phyloP scores from a whole-genome alignment of 2,113 vertebrate species.

The Ardeotis arabs region DNA sequence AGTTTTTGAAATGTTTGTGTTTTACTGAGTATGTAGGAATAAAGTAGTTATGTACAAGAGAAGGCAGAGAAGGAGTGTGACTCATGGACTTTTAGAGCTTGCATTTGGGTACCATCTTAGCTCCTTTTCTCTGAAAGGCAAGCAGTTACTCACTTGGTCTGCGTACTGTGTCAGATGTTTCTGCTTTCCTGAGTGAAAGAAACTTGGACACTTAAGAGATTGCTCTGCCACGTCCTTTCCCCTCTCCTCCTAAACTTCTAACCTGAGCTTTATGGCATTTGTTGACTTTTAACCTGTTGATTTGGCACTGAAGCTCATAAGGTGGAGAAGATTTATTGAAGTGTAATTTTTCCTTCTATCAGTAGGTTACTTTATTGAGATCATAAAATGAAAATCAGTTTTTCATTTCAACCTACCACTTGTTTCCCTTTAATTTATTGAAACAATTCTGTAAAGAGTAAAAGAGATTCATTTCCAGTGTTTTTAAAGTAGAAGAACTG shows the following conservation, averaged over 20 bases:
- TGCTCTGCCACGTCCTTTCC: not conserved
- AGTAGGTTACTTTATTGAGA: conserved; percentile 39
- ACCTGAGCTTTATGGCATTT: not conserved
- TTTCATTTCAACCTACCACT: conserved; percentile 26
- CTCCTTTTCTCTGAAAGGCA: not conserved
- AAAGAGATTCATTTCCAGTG: conserved; percentile 29
- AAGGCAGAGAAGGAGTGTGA: not conserved
- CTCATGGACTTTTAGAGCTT: not conserved
- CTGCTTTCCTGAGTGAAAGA: not conserved
- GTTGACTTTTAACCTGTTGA: conserved; percentile 16
- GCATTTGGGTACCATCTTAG: not conserved
- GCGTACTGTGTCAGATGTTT: not conserved
- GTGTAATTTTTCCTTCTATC: conserved; percentile 27
- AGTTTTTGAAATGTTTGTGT: not conserved
- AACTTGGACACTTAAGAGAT: not conserved
- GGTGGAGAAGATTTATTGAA: not conserved
- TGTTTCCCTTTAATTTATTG: not conserved
- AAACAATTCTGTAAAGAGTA: conserved; percentile 14
- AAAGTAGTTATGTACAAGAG: not conserved
- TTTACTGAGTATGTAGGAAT: not conserved
- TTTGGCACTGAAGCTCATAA: not conserved
- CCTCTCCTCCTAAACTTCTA: not conserved
- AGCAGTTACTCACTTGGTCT: not conserved
- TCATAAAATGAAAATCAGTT: conserved; percentile 39
- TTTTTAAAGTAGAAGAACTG: not conserved